Base-by-base conservation (phyloP, 2,797 vertebrate genomes). In the Hirundo rustica region DNA sequence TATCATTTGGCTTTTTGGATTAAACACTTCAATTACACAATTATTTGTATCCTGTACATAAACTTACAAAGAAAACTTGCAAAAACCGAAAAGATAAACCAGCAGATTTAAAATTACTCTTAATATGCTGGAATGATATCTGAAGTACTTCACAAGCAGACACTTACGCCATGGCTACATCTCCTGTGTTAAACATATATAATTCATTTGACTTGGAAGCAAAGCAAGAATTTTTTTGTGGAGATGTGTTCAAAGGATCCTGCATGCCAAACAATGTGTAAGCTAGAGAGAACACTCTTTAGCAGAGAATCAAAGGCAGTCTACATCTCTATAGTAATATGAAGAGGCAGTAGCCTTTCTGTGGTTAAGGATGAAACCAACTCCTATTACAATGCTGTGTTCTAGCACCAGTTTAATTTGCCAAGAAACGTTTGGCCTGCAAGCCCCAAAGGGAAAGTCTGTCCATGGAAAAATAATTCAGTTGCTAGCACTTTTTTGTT, bases 171-270 rank as follows among this genome's bases (percentile, higher is more conserved):
- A 79, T n/a, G 30, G 68, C 60, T 92, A 66, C 48, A 68, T 55
- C 62, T 90, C 85, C 78, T 9, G 1, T 38, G 45, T 89, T 77
- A 93, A 85, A 57, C 38, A 54, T 82, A 87, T 85, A 72, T 92
- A 85, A 92, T 84, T 91, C 51, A 91, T 95, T 89, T 76, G 75
- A 82, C 58, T 61, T 58, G 45, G 87, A 93, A 94, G 78, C 45
- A 85, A 70, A 92, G 44, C 44, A 70, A 93, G 51, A 87, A 4
- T 66, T 75, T 91, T 82, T 81, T 75, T 26, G 71, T 67, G 48
- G 53, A 88, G 61, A 80, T 44, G 17, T 32, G 53, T 95, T 94
- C 85, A 89, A 94, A 96, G 89, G 82, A 70, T 83, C 36, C 36
- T 75, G 45, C 55, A 62, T 76, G 79, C 72, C 82, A 89, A 89